phyloP scores from a whole-genome alignment of 2,888 invertebrate species.

The Eristalis tenax region DNA sequence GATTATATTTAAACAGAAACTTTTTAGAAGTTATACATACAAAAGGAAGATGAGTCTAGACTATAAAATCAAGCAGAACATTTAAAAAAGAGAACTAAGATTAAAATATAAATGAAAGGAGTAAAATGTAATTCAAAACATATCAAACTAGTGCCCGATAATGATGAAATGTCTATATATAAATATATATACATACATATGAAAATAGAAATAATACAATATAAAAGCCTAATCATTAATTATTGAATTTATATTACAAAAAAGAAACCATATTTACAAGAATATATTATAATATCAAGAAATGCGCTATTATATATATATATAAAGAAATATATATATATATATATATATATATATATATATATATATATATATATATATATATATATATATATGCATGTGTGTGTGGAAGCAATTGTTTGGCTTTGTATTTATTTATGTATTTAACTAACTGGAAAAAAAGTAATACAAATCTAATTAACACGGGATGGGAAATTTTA shows the following conservation, averaged over 20 bases:
- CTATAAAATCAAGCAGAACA: slow-evolving; percentile 35
- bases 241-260: slow-evolving; percentile 63
- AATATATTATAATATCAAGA: slow-evolving; percentile 42
- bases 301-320: slow-evolving; percentile 28
- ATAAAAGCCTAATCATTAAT: slow-evolving; percentile 66
- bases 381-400: slow-evolving; percentile 54
- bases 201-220: slow-evolving; percentile 57
- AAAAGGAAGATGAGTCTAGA: slow-evolving; percentile 33
- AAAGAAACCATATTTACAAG: slow-evolving; percentile 69
- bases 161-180: slow-evolving; percentile 57
- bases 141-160: slow-evolving; percentile 82
- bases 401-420: slow-evolving; percentile 62
- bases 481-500: too few relatives aligned
- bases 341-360: slow-evolving; percentile 58
- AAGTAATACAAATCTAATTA: background rate
- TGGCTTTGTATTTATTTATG: slow-evolving; percentile 64
- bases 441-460: slow-evolving; percentile 31
- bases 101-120: slow-evolving; percentile 54
- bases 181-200: slow-evolving; percentile 52
- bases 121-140: slow-evolving; percentile 79
- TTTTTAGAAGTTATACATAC: slow-evolving; percentile 53
- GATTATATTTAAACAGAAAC: slow-evolving; percentile 53
- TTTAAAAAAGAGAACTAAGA: slow-evolving; percentile 39
- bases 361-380: slow-evolving; percentile 58
- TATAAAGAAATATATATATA: slow-evolving; percentile 56